These are phyloP conservation scores for Pycnonotus jocosus DNA, from an alignment of 2,113 vertebrate species.

Conservation along the genomic window DNA sequence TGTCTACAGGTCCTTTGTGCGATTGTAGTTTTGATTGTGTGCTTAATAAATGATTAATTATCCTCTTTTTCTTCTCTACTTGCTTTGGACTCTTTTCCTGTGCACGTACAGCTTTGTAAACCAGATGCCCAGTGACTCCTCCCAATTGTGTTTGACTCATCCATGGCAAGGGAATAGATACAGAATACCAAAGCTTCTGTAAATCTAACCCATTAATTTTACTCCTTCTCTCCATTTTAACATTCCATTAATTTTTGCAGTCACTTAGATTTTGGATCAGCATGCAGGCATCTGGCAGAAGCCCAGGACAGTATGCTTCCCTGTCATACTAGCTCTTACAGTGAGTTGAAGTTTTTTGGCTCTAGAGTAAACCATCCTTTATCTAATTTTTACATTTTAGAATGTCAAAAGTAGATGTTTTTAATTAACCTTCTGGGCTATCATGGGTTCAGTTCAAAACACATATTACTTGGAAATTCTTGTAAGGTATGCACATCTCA, in stretches of 20 bases:
- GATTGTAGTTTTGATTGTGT: neutral
- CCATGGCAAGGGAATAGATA: neutral
- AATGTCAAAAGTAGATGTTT: neutral
- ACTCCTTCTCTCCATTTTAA: neutral
- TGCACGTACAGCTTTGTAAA: neutral
- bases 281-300: neutral
- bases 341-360: neutral
- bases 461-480: neutral
- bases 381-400: neutral
- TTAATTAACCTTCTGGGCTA: neutral
- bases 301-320: neutral
- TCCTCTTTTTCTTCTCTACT: neutral
- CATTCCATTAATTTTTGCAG: neutral
- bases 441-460: neutral
- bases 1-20: neutral
- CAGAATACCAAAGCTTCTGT: neutral
- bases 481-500: neutral
- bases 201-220: slow-evolving; percentile 21
- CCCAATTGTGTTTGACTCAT: neutral
- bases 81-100: neutral
- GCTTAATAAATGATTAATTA: slow-evolving; percentile 9
- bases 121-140: neutral
- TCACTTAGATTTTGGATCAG: neutral
- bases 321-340: neutral
- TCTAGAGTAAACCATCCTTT: neutral